Evolutionary conservation across 2,797 vertebrate genomes (phyloP), one percentile per base, ranked within the genome.

Genomic region (Distichodus sexfasciatus): DNA sequence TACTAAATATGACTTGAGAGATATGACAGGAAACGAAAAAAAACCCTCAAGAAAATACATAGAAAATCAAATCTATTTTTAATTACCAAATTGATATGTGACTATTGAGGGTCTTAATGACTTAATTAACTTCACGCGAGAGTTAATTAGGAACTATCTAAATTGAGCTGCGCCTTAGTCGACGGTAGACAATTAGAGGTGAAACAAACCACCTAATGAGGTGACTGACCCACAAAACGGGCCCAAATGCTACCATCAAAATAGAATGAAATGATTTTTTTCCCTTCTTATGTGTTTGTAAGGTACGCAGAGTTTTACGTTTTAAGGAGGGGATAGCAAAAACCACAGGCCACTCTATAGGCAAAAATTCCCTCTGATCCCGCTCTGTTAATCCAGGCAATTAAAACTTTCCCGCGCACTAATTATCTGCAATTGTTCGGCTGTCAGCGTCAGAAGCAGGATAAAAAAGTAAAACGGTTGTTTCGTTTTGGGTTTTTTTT

Each of bases 101-200:
- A 91, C 92, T 91, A 91, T 91, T 92, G 91, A 93, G 92, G 92
- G 90, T 94, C 92, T 94, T 98, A 97, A 98, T 98, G 94, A 95
- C 94, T 95, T 92, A 94, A 95, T 97, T 94, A 95, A 93, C 92
- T 89, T 93, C 86, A 87, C 88, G 89, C 90, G 91, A 95, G 94
- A 95, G 94, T 96, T 93, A 91, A 98, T 96, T 96, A 97, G 94
- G 94, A 96, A 96, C 92, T 91, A 95, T 94, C 94, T 92, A 94
- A 96, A 95, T 94, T 92, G 94, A 96, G 93, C 94, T 91, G 92
- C 92, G 92, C 93, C 95, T 96, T 96, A 95, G 93, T 93, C 90
- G 93, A 96, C 94, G 94, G 91, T 91, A 94, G 95, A 96, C 96
- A 95, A 96, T 98, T 97, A 96, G 92, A 91, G 92, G 94, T 93